phyloP scores from a whole-genome alignment of 2,888 invertebrate species.

The Abrostola tripartita region DNA sequence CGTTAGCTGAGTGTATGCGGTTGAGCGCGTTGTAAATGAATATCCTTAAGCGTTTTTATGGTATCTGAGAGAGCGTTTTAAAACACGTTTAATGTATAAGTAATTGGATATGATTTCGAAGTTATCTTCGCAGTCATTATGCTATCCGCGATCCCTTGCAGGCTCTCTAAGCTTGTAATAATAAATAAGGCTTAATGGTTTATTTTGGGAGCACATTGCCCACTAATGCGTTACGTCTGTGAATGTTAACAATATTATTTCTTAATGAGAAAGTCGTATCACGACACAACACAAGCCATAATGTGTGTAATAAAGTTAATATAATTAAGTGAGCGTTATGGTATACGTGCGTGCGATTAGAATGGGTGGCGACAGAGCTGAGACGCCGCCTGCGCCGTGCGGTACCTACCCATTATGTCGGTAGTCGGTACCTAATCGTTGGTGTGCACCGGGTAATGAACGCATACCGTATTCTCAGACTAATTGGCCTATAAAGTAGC shows the following conservation, averaged over 20 bases:
- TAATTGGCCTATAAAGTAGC: constrained; percentile 78
- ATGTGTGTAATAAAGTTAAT: constrained; percentile 72
- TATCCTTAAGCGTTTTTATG: constrained; percentile 10
- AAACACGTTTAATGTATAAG: constrained; percentile 4
- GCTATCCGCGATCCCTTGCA: constrained; percentile 14
- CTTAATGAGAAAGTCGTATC: constrained; percentile 66
- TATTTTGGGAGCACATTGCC: constrained; percentile 39
- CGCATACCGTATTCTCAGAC: constrained; percentile 71
- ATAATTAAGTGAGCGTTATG: constrained; percentile 67
- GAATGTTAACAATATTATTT: constrained; percentile 57
- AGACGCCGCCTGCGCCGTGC: constrained; percentile 26
- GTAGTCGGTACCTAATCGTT: constrained; percentile 64
- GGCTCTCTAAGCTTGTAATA: constrained; percentile 17
- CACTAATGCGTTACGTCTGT: constrained; percentile 18
- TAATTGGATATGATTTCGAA: constrained; percentile 8
- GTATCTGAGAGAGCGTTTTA: constrained; percentile 2
- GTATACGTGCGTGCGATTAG: constrained; percentile 41
- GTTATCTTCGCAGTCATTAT: constrained; percentile 13
- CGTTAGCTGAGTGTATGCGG: constrained; percentile 5
- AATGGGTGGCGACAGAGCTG: constrained; percentile 4
- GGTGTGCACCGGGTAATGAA: constrained; percentile 68
- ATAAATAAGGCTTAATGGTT: constrained; percentile 42
- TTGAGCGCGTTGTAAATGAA: constrained; percentile 18
- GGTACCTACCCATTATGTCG: constrained; percentile 37
- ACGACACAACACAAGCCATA: constrained; percentile 63